These are phyloP conservation scores for Takifugu bimaculatus DNA, from an alignment of 2,113 vertebrate genomes.

Conservation along the genomic window DNA sequence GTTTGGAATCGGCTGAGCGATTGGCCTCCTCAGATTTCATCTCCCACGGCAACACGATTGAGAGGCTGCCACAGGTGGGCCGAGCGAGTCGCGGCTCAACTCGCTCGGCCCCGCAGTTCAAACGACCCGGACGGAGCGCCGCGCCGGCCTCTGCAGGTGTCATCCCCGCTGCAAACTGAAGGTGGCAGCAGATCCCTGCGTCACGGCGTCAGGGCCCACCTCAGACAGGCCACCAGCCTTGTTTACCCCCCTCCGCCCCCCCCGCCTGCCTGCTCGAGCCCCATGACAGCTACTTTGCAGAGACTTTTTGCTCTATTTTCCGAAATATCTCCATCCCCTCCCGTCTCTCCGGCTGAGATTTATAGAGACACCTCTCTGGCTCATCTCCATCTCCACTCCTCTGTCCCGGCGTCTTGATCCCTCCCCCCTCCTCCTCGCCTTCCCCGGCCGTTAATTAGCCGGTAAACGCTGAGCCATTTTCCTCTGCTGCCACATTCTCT, in stretches of 20 bases:
- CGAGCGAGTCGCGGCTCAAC: conserved; percentile 24
- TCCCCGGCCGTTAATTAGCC: conserved; percentile 58
- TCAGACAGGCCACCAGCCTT: conserved; percentile 44
- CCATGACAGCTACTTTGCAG: conserved; percentile 59
- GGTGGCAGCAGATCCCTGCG: conserved; percentile 68
- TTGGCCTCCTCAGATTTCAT: conserved; percentile 12
- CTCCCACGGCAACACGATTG: conserved; percentile 9
- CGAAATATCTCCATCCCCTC: conserved; percentile 29
- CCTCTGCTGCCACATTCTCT: conserved; percentile 51
- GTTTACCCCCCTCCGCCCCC: conserved; percentile 23
- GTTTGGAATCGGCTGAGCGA: conserved; percentile 24
- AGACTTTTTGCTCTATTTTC: conserved; percentile 55
- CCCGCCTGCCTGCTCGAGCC: conserved; percentile 23
- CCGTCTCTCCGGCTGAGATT: conserved; percentile 49
- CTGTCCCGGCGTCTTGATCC: conserved; percentile 9
- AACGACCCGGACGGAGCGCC: conserved; percentile 11
- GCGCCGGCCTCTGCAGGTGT: conserved; percentile 62
- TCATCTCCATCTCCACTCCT: conserved; percentile 2
- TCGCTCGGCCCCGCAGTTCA: conserved; percentile 28
- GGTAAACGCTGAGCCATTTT: conserved; percentile 53
- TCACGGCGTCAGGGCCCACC: conserved; percentile 26
- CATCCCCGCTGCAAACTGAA: conserved; percentile 31
- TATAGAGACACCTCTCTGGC: conserved; percentile 28
- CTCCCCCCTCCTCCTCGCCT: conserved; percentile 15
- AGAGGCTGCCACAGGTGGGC: conserved; percentile 16